Conservation (phyloP, 1,140 invertebrate genomes). For the Araneus ventricosus region DNA sequence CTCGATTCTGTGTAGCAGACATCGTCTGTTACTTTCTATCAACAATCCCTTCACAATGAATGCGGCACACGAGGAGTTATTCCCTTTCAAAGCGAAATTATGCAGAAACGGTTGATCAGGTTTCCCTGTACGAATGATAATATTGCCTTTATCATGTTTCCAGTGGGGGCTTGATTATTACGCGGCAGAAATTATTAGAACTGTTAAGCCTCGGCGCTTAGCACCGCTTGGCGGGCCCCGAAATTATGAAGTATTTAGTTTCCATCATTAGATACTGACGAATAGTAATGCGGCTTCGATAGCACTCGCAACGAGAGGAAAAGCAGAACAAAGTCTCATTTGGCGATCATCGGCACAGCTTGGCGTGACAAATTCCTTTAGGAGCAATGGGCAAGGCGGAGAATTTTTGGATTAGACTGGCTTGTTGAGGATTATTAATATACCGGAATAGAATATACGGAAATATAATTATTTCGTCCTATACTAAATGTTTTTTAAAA, state of each 20-base stretch:
- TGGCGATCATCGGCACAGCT: too few relatives aligned
- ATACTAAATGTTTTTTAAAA: too few relatives aligned
- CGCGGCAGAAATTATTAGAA: constrained; percentile 18
- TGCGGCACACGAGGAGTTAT: not conserved
- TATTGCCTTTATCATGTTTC: constrained; percentile 20
- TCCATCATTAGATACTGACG: constrained; percentile 27
- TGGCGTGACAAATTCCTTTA: too few relatives aligned
- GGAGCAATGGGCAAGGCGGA: too few relatives aligned
- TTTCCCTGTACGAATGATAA: not conserved
- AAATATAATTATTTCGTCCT: too few relatives aligned
- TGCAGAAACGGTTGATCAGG: not conserved
- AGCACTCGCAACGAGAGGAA: not conserved
- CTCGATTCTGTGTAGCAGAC: not conserved
- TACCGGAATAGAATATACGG: too few relatives aligned
- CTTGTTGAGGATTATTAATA: too few relatives aligned
- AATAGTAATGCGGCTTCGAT: not conserved
- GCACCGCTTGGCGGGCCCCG: not conserved
- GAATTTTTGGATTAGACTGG: too few relatives aligned
- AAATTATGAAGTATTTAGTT: constrained; percentile 28
- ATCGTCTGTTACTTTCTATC: not conserved
- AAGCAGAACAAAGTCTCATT: too few relatives aligned
- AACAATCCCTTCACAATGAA: not conserved
- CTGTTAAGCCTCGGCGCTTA: not conserved
- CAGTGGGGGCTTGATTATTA: not conserved
- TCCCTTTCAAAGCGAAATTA: not conserved